A percentile compares a stretch with the other conserved stretches of the same genome.
Conservation (phyloP, 2,113 vertebrate genomes). For the Oreochromis spilurus region DNA sequence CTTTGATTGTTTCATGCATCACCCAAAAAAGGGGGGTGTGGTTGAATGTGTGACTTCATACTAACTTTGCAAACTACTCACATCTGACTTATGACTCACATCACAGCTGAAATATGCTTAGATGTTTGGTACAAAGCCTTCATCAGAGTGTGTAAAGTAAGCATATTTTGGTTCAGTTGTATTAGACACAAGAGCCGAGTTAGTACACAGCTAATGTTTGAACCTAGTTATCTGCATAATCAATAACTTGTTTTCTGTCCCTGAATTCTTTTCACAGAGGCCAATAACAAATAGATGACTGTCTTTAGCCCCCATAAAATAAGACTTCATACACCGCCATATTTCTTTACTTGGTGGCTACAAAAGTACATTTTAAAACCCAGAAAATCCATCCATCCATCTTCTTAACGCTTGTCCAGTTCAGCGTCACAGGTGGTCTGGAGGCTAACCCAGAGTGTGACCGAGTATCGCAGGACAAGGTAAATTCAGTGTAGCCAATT, state of each 20-base stretch:
- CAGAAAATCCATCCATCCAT: background rate
- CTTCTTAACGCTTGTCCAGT: accelerated
- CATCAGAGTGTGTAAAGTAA: background rate
- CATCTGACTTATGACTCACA: background rate
- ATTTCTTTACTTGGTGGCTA: background rate
- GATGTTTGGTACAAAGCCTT: background rate
- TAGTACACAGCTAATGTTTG: background rate
- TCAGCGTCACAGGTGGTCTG: background rate
- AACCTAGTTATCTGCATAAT: background rate
- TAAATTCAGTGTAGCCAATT: background rate
- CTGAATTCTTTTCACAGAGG: background rate
- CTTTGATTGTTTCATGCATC: background rate
- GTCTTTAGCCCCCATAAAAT: background rate
- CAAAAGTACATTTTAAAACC: background rate
- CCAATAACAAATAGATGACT: background rate
- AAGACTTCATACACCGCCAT: accelerated
- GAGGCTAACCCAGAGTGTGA: background rate
- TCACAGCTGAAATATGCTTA: background rate
- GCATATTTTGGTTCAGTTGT: background rate
- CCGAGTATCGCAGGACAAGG: background rate
- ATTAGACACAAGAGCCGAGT: background rate
- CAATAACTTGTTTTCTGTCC: background rate
- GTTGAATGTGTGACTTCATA: background rate
- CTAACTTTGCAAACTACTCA: background rate
- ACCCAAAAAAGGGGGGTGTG: background rate